These are phyloP conservation scores for Erebia epiphron DNA, from an alignment of 2,888 invertebrate genomes.

Conservation along the genomic window DNA sequence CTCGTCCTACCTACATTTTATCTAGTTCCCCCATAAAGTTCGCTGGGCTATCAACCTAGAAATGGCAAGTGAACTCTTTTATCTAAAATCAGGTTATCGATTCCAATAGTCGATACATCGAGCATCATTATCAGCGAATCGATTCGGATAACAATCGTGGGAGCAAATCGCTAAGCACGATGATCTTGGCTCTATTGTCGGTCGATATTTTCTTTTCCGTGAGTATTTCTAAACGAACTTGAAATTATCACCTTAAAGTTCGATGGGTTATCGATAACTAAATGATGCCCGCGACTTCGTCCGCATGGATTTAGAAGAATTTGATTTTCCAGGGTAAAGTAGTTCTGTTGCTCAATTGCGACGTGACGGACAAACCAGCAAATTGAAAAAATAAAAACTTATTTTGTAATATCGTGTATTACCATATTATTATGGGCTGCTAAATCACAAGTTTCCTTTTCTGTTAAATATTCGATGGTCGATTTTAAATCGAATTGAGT, in stretches of 20 bases:
- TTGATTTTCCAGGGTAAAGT: too few species aligned
- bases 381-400: too few species aligned
- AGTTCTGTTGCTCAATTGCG: too few species aligned
- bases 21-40: neutral
- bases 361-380: too few species aligned
- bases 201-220: constrained; percentile 29
- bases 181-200: constrained; percentile 32
- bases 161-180: constrained; percentile 38
- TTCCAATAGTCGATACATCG: constrained; percentile 20
- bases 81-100: constrained; percentile 32
- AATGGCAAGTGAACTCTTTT: constrained; percentile 25
- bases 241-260: neutral
- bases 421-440: too few species aligned
- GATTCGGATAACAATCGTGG: constrained; percentile 40
- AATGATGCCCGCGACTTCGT: too few species aligned
- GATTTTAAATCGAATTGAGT: constrained; percentile 22
- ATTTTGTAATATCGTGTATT: too few species aligned
- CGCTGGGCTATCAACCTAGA: constrained; percentile 13
- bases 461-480: too few species aligned
- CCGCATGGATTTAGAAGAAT: too few species aligned
- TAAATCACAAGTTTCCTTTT: too few species aligned
- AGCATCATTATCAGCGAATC: constrained; percentile 35
- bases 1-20: too few species aligned
- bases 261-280: neutral
- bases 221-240: constrained; percentile 5